A percentile compares a stretch with the other conserved stretches of the same genome.
phyloP scores from a whole-genome alignment of 2,888 invertebrate species.

The Blastobasis adustella region DNA sequence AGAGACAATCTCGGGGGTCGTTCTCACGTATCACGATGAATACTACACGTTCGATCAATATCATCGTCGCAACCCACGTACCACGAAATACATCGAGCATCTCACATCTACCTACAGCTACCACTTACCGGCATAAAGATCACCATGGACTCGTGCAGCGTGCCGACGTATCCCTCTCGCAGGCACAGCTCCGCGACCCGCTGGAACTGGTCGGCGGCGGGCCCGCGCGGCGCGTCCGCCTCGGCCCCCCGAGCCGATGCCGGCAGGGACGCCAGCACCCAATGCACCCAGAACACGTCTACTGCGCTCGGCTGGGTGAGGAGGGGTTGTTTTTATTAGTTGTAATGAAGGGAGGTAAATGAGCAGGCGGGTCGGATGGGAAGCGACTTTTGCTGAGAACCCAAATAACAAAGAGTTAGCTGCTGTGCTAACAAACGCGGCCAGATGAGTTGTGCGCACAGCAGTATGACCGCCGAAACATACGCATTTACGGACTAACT shows the following conservation, averaged over 20 bases:
- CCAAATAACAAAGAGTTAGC: no score
- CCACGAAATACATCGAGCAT: not conserved
- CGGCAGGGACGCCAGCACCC: slow-evolving; percentile 63
- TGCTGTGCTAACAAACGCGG: no score
- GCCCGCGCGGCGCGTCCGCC: slow-evolving; percentile 38
- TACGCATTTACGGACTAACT: no score
- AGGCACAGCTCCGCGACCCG: slow-evolving; percentile 71
- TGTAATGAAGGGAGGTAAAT: no score
- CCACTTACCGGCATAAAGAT: slow-evolving; percentile 80
- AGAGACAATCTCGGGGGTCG: no score
- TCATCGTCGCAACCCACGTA: no score
- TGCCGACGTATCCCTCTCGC: slow-evolving; percentile 70
- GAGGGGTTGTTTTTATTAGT: not conserved
- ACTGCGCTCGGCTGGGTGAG: slow-evolving; percentile 74
- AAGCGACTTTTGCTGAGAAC: no score
- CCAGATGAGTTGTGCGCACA: no score
- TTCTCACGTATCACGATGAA: no score
- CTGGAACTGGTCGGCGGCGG: slow-evolving; percentile 50
- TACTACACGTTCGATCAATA: no score
- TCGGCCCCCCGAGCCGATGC: slow-evolving; percentile 29
- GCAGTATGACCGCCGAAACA: no score
- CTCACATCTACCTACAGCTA: not conserved
- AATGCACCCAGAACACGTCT: slow-evolving; percentile 76
- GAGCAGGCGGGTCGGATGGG: no score
- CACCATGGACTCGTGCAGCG: slow-evolving; percentile 78